Evolutionary conservation across 2,888 invertebrate species (phyloP).

Genomic region (Hypomecis punctinalis): DNA sequence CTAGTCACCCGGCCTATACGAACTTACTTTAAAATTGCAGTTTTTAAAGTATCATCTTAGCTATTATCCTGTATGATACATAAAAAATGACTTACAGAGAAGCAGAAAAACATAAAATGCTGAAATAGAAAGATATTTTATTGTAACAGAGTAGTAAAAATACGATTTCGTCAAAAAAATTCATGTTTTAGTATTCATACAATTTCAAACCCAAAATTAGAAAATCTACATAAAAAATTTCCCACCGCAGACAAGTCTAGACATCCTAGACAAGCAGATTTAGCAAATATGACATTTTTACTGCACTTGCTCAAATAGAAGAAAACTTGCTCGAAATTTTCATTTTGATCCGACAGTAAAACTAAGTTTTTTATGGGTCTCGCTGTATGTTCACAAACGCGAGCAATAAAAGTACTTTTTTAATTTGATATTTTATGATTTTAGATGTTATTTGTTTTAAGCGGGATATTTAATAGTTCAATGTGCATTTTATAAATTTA

Average conservation of each 20-base stretch:
- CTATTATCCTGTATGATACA: too few species aligned
- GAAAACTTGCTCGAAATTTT: slow-evolving; percentile 27
- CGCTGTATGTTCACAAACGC: slow-evolving; percentile 8
- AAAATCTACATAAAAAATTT: neutral
- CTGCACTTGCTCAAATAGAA: slow-evolving; percentile 19
- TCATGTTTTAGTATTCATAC: too few species aligned
- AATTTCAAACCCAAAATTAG: neutral
- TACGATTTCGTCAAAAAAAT: too few species aligned
- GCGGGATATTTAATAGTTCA: too few species aligned
- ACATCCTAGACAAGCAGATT: slow-evolving; percentile 37
- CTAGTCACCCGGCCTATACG: too few species aligned
- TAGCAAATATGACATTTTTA: slow-evolving; percentile 30
- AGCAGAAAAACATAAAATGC: too few species aligned
- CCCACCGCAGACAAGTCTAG: slow-evolving; percentile 26
- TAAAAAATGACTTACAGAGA: too few species aligned
- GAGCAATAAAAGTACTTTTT: slow-evolving; percentile 10
- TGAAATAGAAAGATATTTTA: too few species aligned
- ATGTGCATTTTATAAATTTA: too few species aligned
- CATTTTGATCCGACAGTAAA: slow-evolving; percentile 22
- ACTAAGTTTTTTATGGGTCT: slow-evolving; percentile 12
- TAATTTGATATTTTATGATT: slow-evolving; percentile 6
- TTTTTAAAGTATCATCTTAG: too few species aligned
- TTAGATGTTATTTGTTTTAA: neutral
- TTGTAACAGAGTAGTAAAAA: too few species aligned
- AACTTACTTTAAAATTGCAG: too few species aligned